Evolutionary conservation across 2,888 invertebrate species (phyloP), one percentile per base, ranked within the genome.

Genomic region (Apomyelois bistriatella): DNA sequence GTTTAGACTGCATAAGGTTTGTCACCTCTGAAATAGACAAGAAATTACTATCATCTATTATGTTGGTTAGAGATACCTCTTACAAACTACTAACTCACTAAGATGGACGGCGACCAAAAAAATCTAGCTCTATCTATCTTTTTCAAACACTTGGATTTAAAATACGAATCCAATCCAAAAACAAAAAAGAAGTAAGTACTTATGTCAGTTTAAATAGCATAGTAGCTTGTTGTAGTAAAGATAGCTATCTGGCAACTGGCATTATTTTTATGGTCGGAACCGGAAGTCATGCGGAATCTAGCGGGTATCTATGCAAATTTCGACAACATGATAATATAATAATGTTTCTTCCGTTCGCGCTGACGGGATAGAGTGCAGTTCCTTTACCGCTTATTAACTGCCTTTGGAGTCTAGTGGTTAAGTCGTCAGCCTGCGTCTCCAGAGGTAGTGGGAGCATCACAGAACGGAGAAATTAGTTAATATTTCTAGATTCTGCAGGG

Each of bases 251-350:
- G 72, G 72, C 73, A 69, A 59, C 55, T 48, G 62, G 61, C 72
- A 63, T 72, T 74, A 73, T 72, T 76, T 75, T 75, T 74, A 72
- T 73, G 64, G 64, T 54, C 64, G 65, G 57, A 59, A 51, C 53
- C 59, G 70, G 64, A 64, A 68, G 64, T 56, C 56, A 56, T 60
- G 63, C 61, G 61, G 72, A 74, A 71, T 72, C 68, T 49, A 49
- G 46, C 15, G 46, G 46, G 28, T 15, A 50, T 50, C 49, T 72
- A 77, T 79, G 79, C 76, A 81, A 79, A 80, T 79, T 70, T 62
- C 62, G 65, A 62, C 64, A 63, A 62, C 68, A 68, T 69, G 67
- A 69, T 72, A 72, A 73, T 72, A 55, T 59, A 66, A 69, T 72
- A 72, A 73, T 72, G 56, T 59, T 46, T 32, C 10, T 46, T 46